These are phyloP conservation scores for Hydrozoanthus gracilis DNA, from an alignment of 92 coral and sea anemone genomes.

Conservation along the genomic window DNA sequence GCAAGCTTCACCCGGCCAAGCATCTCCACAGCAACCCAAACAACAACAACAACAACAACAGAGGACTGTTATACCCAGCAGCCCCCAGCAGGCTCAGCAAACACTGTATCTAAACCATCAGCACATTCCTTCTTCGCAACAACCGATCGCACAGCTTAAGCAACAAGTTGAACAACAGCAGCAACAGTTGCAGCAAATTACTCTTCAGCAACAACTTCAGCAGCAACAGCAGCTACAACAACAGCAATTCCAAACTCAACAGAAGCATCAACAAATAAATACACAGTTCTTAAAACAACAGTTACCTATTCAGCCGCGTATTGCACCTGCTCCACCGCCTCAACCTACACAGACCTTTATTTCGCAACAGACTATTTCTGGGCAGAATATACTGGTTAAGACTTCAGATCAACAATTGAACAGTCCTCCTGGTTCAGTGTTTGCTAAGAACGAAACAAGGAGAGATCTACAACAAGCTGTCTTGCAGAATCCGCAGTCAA, in stretches of 20 bases:
- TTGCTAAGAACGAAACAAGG: constrained; percentile 75
- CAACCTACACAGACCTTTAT: constrained; percentile 86
- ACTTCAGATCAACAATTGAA: constrained; percentile 78
- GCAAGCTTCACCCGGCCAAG: constrained; percentile 72
- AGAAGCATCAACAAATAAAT: constrained; percentile 79
- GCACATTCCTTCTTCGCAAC: constrained; percentile 72
- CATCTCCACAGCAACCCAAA: constrained; percentile 72
- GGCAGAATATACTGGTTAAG: constrained; percentile 80
- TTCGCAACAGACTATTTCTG: constrained; percentile 70
- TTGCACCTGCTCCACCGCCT: constrained; percentile 90
- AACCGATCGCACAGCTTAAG: constrained; percentile 84
- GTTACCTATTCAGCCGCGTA: constrained; percentile 91
- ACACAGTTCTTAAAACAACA: constrained; percentile 84
- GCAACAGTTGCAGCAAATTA: constrained; percentile 74
- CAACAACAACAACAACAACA: constrained; percentile 60
- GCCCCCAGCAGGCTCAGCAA: constrained; percentile 83
- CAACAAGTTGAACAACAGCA: constrained; percentile 92
- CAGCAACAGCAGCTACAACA: constrained; percentile 86
- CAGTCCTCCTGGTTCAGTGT: constrained; percentile 83
- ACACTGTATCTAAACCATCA: constrained; percentile 81
- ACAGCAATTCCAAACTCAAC: constrained; percentile 78
- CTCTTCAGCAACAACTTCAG: constrained; percentile 72
- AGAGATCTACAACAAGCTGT: constrained; percentile 80
- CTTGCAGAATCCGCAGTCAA: constrained; percentile 89
- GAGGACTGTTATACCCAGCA: constrained; percentile 73